Evolutionary conservation across 2,888 invertebrate species (phyloP), one percentile per base, ranked within the genome.

Genomic region (Hyposoter dolosus): DNA sequence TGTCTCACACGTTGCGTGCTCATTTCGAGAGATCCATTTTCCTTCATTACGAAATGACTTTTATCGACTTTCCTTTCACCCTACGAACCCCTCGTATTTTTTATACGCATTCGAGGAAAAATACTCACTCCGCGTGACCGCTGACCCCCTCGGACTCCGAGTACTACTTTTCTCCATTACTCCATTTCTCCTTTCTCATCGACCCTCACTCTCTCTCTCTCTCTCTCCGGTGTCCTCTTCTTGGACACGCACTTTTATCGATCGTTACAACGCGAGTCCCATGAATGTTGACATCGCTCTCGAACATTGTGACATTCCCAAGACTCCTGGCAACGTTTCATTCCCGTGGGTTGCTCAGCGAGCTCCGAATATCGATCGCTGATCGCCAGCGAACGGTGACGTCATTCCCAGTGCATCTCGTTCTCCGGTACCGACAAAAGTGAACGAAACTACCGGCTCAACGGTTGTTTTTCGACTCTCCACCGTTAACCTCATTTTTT

Each of bases 131-230:
- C 40, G 53, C 53, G 68, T 68, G 28, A 69, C 69, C 32, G 7
- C 69, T 32, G 47, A 66, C 35, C 71, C 53, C 40, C 60, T 28
- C 23, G 15, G 43, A 17, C 56, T 65, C 23, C 75, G 71, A 28
- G 63, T 28, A 76, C 75, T 15, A 50, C 17, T 68, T 53, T 69
- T 43, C 40, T 17, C 28, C 10, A 66, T 78, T 35, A 56, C 28
- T 50, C 66, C 53, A 19, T 50, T 47, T 47, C 15, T 53, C 71
- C 53, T 53, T 80, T 53, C 40, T 19, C 43, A 60, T 66, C 45
- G 66, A 82, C 40, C 78, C 82, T 82, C 84, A 79, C 87, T 86
- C 50, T 47, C 79, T 60, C 87, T 86, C 50, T 47, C 79, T 60
- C 79, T 43, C 77, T 76, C 35, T 72, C 77, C 77, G 15, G 50